phyloP scores from a whole-genome alignment of 2,888 invertebrate genomes.

The Mantis religiosa region DNA sequence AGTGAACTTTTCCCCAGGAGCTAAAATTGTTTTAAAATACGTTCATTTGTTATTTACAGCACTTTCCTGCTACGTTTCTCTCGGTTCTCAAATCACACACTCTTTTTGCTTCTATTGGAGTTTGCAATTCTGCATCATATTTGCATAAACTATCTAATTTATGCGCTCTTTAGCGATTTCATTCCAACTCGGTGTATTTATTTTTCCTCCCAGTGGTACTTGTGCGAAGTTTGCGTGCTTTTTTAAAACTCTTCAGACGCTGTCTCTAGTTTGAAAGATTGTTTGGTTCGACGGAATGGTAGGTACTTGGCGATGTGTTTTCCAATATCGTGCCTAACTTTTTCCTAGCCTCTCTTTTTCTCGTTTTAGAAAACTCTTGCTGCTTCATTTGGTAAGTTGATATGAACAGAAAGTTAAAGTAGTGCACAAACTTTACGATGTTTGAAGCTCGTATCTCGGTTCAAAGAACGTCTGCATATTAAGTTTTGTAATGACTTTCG shows the following conservation, averaged over 20 bases:
- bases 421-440: too few relatives aligned
- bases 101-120: not conserved
- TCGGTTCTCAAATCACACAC: not conserved
- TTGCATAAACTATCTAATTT: not conserved
- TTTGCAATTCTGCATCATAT: not conserved
- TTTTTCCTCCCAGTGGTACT: not conserved
- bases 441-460: too few relatives aligned
- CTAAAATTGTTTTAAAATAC: too few relatives aligned
- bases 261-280: not conserved
- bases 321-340: not conserved
- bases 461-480: too few relatives aligned
- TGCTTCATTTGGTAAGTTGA: not conserved
- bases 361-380: not conserved
- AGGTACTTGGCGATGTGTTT: not conserved
- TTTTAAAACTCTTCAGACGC: not conserved
- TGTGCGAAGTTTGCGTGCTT: not conserved
- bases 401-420: too few relatives aligned
- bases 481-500: too few relatives aligned
- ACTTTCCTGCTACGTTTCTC: too few relatives aligned
- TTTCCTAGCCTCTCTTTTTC: not conserved
- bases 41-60: too few relatives aligned
- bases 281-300: not conserved
- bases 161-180: not conserved
- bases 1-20: too few relatives aligned
- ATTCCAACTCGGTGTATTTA: not conserved